Percentiles rank a stretch among this genome's conserved stretches.
These are phyloP conservation scores for Caenorhabditis briggsae DNA, from an alignment of 1,140 invertebrate species.

Conservation along the genomic window DNA sequence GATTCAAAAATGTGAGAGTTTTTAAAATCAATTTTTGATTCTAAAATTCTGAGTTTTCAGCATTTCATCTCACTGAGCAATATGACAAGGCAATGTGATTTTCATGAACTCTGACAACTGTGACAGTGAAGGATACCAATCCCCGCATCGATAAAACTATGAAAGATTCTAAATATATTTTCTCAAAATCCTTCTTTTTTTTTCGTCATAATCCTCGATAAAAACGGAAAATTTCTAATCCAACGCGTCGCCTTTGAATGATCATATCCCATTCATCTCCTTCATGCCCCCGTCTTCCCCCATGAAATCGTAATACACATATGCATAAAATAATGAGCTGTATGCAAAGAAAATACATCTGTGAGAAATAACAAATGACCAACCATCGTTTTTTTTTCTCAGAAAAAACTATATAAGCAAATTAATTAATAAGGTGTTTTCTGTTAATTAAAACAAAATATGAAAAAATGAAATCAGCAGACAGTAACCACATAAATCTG, in stretches of 20 bases:
- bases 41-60: not conserved
- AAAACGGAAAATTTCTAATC: too few species aligned
- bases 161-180: too few species aligned
- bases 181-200: too few species aligned
- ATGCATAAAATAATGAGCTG: not conserved
- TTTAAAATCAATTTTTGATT: not conserved
- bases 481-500: too few species aligned
- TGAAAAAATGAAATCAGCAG: too few species aligned
- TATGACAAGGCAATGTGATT: slow-evolving; percentile 7
- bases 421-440: too few species aligned
- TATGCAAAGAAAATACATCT: not conserved
- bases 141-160: too few species aligned
- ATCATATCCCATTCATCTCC: not conserved
- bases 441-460: too few species aligned
- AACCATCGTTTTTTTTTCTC: too few species aligned
- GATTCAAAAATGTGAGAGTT: slow-evolving; percentile 2
- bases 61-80: slow-evolving; percentile 34
- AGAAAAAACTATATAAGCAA: too few species aligned
- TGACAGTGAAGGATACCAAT: not conserved
- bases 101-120: not conserved
- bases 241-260: too few species aligned
- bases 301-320: not conserved
- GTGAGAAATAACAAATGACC: not conserved
- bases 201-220: too few species aligned
- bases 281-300: not conserved